phyloP scores from a whole-genome alignment of 2,113 vertebrate species.

The Ptilonorhynchus violaceus region DNA sequence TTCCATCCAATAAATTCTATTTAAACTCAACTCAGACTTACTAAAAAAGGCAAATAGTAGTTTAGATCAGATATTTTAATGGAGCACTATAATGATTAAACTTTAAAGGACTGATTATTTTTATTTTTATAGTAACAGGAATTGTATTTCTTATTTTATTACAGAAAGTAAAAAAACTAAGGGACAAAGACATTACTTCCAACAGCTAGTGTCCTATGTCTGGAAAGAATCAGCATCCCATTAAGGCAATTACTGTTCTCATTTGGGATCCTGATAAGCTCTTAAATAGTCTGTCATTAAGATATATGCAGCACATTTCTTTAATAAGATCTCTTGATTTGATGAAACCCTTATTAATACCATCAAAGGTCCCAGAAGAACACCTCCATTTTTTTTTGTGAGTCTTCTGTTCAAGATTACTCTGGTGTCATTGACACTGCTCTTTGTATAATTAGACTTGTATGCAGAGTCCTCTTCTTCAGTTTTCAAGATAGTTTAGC shows the following conservation, averaged over 20 bases:
- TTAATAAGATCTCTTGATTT: constrained; percentile 41
- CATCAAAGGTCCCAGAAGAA: not conserved
- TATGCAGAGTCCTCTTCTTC: not conserved
- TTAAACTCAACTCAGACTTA: not conserved
- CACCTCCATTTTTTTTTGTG: not conserved
- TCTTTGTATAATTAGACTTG: not conserved
- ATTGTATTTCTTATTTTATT: not conserved
- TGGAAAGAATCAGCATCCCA: not conserved
- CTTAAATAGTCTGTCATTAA: constrained; percentile 38
- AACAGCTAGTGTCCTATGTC: not conserved
- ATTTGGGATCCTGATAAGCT: constrained; percentile 34
- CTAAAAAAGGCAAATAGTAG: not conserved
- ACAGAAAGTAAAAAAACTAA: not conserved
- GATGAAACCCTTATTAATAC: constrained; percentile 48
- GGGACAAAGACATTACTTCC: not conserved
- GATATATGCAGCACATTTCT: constrained; percentile 23
- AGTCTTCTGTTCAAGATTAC: not conserved
- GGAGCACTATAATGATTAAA: not conserved
- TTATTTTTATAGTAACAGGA: not conserved
- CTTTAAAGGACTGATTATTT: not conserved
- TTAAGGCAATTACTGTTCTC: constrained; percentile 40
- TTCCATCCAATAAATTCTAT: not conserved
- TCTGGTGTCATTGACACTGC: not conserved
- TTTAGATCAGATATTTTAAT: constrained; percentile 4
- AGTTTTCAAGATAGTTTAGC: not conserved